Percentiles rank a stretch among this genome's conserved stretches.
Evolutionary conservation across 2,888 invertebrate genomes (phyloP).

Genomic region (Machimus atricapillus): DNA sequence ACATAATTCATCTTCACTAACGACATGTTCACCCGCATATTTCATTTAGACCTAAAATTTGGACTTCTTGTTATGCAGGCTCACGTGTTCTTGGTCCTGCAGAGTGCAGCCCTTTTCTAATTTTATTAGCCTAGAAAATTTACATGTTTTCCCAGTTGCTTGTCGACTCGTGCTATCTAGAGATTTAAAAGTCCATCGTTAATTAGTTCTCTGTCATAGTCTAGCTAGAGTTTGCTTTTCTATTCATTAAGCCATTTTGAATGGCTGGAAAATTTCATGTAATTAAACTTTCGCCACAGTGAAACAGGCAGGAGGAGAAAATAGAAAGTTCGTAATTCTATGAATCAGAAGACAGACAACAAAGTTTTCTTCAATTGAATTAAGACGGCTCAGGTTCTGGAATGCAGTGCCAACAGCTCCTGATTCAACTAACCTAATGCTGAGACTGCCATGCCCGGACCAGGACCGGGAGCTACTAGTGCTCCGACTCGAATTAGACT

Average conservation of each 20-base stretch:
- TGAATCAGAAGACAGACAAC: slow-evolving; percentile 27
- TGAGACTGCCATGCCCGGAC: not conserved
- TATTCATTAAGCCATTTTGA: slow-evolving; percentile 38
- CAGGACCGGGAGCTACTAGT: not conserved
- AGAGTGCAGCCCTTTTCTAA: not conserved
- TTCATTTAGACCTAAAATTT: not conserved
- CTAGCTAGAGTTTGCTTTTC: slow-evolving; percentile 16
- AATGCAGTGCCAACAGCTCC: slow-evolving; percentile 10
- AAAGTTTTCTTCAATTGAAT: slow-evolving; percentile 37
- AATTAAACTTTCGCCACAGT: slow-evolving; percentile 41
- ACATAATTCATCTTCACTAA: not conserved
- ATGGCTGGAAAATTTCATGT: slow-evolving; percentile 35
- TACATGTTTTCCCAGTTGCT: not conserved
- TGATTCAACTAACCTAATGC: slow-evolving; percentile 29
- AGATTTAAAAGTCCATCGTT: not conserved
- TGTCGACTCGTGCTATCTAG: not conserved
- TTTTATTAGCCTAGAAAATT: not conserved
- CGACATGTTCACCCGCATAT: not conserved
- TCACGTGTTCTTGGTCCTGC: not conserved
- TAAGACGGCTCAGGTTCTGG: slow-evolving; percentile 8
- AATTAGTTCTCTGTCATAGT: not conserved
- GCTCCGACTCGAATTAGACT: not conserved
- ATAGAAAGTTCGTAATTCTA: slow-evolving; percentile 24
- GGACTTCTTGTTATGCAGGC: not conserved
- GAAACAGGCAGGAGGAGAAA: not conserved